Percentiles rank a stretch among this genome's conserved stretches.
Evolutionary conservation across 2,888 invertebrate species (phyloP).

Genomic region (Diadromus collaris): DNA sequence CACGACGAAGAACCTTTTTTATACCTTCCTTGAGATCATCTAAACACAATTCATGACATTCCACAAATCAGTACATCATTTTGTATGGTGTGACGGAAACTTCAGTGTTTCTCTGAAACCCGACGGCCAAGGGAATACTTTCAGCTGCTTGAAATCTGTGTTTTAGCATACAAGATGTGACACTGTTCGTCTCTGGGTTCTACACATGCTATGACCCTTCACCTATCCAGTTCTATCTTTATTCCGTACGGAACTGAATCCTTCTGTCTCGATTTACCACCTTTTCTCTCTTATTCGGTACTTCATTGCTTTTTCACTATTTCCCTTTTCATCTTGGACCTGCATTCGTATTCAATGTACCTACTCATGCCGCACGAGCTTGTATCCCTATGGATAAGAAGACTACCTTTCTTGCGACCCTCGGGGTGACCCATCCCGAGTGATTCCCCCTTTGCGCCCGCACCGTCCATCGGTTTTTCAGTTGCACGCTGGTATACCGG

Average conservation of each 20-base stretch:
- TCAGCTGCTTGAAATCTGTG: neutral
- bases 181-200: neutral
- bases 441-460: slow-evolving; percentile 13
- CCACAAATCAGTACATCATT: neutral
- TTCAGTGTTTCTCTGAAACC: neutral
- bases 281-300: slow-evolving; percentile 8
- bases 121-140: neutral
- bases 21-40: neutral
- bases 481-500: slow-evolving; percentile 4
- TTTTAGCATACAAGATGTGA: neutral
- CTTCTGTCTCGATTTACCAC: slow-evolving; percentile 8
- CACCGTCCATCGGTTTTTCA: slow-evolving; percentile 10
- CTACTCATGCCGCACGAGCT: slow-evolving; percentile 10
- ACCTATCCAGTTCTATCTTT: slow-evolving; percentile 8
- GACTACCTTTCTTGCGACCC: slow-evolving; percentile 30
- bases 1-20: neutral
- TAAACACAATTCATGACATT: neutral
- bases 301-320: slow-evolving; percentile 10
- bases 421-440: slow-evolving; percentile 38
- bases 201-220: neutral
- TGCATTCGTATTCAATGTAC: slow-evolving; percentile 25
- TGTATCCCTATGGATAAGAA: slow-evolving; percentile 19
- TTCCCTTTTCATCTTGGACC: slow-evolving; percentile 18
- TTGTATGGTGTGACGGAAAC: neutral
- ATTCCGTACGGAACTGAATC: slow-evolving; percentile 9